Evolutionary conservation across 2,888 invertebrate genomes (phyloP).

Genomic region (Syritta pipiens): DNA sequence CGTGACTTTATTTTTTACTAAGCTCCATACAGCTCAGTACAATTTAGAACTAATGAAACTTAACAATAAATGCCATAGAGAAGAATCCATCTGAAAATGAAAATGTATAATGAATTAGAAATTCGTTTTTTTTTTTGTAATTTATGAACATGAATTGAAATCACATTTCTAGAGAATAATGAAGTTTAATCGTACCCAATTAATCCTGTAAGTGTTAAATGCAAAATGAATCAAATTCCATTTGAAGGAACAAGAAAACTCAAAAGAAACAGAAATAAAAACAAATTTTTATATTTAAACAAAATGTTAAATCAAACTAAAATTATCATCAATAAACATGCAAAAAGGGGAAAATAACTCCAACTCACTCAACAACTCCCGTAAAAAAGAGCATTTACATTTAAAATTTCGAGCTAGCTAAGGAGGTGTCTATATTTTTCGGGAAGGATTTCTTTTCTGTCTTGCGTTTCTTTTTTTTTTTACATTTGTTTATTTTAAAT

Average conservation of each 20-base stretch:
- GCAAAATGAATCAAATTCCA: conserved; percentile 45
- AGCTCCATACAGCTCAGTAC: too few species aligned
- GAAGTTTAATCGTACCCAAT: conserved; percentile 19
- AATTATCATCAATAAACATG: conserved; percentile 39
- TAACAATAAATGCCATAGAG: neutral
- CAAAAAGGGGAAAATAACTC: conserved; percentile 43
- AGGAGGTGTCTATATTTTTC: conserved; percentile 23
- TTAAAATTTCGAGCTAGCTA: conserved; percentile 55
- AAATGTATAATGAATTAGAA: conserved; percentile 45
- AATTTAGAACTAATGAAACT: neutral
- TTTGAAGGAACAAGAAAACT: conserved; percentile 8
- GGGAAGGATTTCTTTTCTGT: neutral
- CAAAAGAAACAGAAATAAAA: conserved; percentile 7
- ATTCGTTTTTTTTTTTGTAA: neutral
- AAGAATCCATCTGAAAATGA: conserved; percentile 62
- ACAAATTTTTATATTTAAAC: neutral
- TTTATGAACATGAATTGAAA: conserved; percentile 25
- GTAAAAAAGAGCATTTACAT: conserved; percentile 61
- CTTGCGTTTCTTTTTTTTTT: neutral
- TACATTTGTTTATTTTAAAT: conserved; percentile 3
- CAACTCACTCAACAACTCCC: conserved; percentile 67
- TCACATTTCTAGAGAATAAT: neutral
- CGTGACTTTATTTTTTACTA: neutral
- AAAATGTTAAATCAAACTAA: neutral
- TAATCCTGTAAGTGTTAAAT: conserved; percentile 36